Percentiles rank a stretch among this genome's conserved stretches.
These are phyloP conservation scores for Athalia circularis DNA, from an alignment of 2,888 invertebrate species.

Conservation along the genomic window DNA sequence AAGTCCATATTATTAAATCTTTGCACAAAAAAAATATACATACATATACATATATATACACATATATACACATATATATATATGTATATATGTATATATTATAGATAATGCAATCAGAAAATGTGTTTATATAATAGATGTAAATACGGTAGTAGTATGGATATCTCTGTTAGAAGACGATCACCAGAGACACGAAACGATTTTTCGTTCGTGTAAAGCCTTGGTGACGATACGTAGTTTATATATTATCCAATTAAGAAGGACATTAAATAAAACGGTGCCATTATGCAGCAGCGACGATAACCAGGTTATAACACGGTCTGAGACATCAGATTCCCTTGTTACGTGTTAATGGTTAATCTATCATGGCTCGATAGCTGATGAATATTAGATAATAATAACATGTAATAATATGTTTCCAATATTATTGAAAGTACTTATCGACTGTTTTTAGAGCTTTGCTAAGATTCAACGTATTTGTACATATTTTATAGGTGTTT, in stretches of 20 bases:
- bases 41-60: not conserved
- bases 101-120: constrained; percentile 61
- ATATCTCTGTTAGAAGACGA: not conserved
- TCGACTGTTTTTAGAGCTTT: constrained; percentile 71
- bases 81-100: constrained; percentile 46
- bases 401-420: constrained; percentile 60
- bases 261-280: constrained; percentile 62
- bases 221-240: constrained; percentile 3
- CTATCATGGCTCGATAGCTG: constrained; percentile 9
- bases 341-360: constrained; percentile 68
- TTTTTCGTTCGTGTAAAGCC: constrained; percentile 15
- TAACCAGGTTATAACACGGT: constrained; percentile 60
- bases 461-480: constrained; percentile 66
- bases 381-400: constrained; percentile 21
- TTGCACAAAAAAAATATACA: constrained; percentile 13
- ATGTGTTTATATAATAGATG: constrained; percentile 62
- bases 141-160: constrained; percentile 55
- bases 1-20: constrained; percentile 44
- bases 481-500: constrained; percentile 51
- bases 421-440: constrained; percentile 73
- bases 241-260: constrained; percentile 48
- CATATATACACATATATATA: constrained; percentile 47
- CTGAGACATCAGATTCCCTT: constrained; percentile 66
- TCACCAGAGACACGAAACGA: not conserved
- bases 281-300: constrained; percentile 67